phyloP scores from a whole-genome alignment of 2,113 vertebrate genomes.

The Oreocharis arfaki region DNA sequence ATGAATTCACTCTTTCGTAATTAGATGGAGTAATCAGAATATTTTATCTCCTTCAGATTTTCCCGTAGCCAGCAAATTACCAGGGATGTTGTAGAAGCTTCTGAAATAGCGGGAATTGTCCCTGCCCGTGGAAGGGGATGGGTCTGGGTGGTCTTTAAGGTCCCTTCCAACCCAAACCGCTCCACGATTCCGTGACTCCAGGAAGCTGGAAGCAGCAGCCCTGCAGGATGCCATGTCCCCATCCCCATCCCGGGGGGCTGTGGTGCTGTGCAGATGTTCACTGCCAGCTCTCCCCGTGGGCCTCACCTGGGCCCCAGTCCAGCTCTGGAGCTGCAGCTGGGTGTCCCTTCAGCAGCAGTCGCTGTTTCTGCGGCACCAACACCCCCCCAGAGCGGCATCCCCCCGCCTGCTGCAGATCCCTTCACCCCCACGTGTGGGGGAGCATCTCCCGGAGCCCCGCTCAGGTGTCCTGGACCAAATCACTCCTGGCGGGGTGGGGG shows the following conservation, averaged over 20 bases:
- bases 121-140: not conserved
- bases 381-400: not conserved
- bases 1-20: not conserved
- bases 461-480: not conserved
- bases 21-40: not conserved
- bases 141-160: not conserved
- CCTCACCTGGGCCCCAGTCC: rapidly evolving
- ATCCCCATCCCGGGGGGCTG: rapidly evolving
- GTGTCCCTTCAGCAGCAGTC: not conserved
- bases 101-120: not conserved
- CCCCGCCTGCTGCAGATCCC: not conserved
- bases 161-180: not conserved
- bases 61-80: not conserved
- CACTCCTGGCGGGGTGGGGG: not conserved
- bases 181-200: not conserved
- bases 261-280: rapidly evolving
- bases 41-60: not conserved
- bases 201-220: not conserved
- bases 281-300: rapidly evolving
- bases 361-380: not conserved
- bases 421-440: not conserved
- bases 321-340: not conserved
- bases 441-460: not conserved
- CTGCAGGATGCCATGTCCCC: rapidly evolving
- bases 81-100: not conserved